Percentiles rank a stretch among this genome's conserved stretches.
phyloP scores from a whole-genome alignment of 1,140 invertebrate species.

The Drosophila serrata region DNA sequence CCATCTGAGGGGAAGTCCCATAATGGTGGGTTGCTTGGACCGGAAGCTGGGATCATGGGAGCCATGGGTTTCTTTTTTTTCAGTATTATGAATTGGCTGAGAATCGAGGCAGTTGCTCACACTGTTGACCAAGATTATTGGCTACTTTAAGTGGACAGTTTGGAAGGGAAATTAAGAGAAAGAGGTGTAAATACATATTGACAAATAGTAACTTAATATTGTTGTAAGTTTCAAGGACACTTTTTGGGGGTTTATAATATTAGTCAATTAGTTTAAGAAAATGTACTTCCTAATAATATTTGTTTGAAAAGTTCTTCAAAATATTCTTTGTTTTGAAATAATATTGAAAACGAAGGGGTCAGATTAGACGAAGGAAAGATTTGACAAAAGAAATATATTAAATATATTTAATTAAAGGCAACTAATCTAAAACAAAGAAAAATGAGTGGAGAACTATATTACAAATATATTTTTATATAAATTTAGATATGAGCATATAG shows the following conservation, averaged over 20 bases:
- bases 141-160: conserved; percentile 43
- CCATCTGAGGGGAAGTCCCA: neutral
- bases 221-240: neutral
- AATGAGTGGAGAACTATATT: too few species aligned
- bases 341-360: neutral
- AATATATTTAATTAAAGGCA: too few species aligned
- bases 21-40: conserved; percentile 1
- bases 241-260: too few species aligned
- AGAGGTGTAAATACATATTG: neutral
- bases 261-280: too few species aligned
- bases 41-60: conserved; percentile 25
- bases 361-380: too few species aligned
- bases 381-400: too few species aligned
- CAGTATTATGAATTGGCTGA: conserved; percentile 65
- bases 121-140: conserved; percentile 52
- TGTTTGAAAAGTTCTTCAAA: too few species aligned
- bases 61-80: conserved; percentile 39
- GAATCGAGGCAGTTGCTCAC: conserved; percentile 59
- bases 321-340: neutral
- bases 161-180: neutral
- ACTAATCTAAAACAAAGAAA: too few species aligned
- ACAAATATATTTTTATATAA: too few species aligned
- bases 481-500: too few species aligned
- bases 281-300: too few species aligned
- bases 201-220: neutral